Conservation (phyloP, 2,797 vertebrate species). For the Acanthiza pusilla region DNA sequence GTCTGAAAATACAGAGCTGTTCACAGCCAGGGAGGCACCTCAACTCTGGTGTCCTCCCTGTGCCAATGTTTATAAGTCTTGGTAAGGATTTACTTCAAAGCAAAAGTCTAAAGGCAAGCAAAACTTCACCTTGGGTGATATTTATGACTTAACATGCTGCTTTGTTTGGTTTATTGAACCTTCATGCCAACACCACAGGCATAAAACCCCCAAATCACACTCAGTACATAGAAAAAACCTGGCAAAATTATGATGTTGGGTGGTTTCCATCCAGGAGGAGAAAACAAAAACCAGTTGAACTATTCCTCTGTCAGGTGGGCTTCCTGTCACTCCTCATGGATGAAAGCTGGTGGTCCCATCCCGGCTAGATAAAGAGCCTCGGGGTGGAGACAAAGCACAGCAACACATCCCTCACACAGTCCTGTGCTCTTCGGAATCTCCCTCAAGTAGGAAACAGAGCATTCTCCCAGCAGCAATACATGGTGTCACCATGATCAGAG, state of each 20-base stretch:
- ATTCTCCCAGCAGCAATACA: not conserved
- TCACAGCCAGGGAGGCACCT: not conserved
- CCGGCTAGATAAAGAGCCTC: not conserved
- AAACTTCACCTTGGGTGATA: not conserved
- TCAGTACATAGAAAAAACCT: not conserved
- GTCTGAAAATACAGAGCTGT: not conserved
- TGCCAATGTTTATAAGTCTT: not conserved
- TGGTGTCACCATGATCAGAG: accelerated
- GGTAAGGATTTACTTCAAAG: not conserved
- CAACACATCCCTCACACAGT: not conserved
- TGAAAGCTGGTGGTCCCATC: not conserved
- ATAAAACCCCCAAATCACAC: not conserved
- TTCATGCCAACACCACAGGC: not conserved
- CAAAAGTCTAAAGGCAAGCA: not conserved
- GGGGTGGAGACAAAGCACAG: not conserved
- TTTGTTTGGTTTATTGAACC: not conserved
- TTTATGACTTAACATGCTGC: not conserved
- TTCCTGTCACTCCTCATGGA: not conserved
- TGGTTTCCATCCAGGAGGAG: not conserved
- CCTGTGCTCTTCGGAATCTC: not conserved
- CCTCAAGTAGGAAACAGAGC: not conserved
- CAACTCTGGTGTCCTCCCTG: not conserved
- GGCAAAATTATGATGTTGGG: not conserved
- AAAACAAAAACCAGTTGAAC: not conserved
- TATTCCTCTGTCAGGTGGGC: not conserved